Base-by-base conservation (phyloP, 2,888 invertebrate genomes). In the Pollenia labialis region DNA sequence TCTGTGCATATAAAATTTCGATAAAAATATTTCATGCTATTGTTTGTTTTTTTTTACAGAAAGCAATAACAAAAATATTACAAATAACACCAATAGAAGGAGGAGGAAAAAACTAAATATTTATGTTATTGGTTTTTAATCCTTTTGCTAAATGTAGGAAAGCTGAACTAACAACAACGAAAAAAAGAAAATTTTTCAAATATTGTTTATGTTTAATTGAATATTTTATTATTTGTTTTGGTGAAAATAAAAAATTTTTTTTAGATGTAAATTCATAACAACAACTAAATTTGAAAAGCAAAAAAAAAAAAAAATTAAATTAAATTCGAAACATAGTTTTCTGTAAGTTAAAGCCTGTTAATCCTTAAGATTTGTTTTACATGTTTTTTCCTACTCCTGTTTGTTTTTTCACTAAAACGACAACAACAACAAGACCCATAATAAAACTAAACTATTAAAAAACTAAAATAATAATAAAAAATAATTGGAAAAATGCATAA, bases 41-140 rank as follows among this genome's bases (percentile, higher is more conserved):
- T 71, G 76, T 77, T 77, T 56, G 23, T 7, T 23, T 54, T 79
- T 68, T 69, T 40, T n/a, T 40, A 0, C 0, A 40, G 11, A 12
- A 74, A 66, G 56, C 11, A 44, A 18, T 11, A 48, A 54, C 18
- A 11, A 69, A 16, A 81, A 79, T 52, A 50, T 12, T 42, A 44
- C 56, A 81, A 81, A 81, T 32, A 81, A 60, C 52, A 52, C 44
- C 9, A 44, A 75, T 54, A 64, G 52, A 23, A 48, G 4, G 46
- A 11, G 42, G 54, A 18, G 46, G 14, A 10, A 18, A 48, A 10
- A 48, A 12, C 44, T 46, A 60, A 74, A 81, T 76, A 76, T 76
- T 40, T 79, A 60, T 85, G 79, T 69, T 85, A 85, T 85, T 85
- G 68, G 79, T 80, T 74, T 74, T 85, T 68, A 85, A 80, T 80